Evolutionary conservation across 1,140 invertebrate genomes (phyloP).

Genomic region (Heliconius eleuchia): DNA sequence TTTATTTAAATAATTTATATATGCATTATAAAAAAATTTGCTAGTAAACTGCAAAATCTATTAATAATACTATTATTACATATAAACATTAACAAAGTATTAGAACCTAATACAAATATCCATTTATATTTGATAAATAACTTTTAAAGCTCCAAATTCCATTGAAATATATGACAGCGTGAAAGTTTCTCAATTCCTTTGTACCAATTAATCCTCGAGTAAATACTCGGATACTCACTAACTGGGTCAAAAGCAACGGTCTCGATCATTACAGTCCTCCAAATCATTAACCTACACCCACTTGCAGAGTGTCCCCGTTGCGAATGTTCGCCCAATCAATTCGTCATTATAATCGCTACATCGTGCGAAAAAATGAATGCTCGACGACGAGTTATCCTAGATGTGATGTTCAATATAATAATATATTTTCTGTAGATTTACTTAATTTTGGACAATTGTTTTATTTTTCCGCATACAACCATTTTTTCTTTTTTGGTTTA

Average conservation of each 20-base stretch:
- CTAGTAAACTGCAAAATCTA: not conserved
- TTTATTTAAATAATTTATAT: not conserved
- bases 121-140: slow-evolving; percentile 1
- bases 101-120: not conserved
- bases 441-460: not conserved
- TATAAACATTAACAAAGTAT: not conserved
- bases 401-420: not conserved
- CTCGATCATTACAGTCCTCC: slow-evolving; percentile 50
- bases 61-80: not conserved
- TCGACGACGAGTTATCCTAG: not conserved
- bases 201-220: slow-evolving; percentile 30
- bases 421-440: not conserved
- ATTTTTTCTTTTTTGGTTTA: no score
- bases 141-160: not conserved
- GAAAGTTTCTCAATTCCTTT: slow-evolving; percentile 10
- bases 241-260: slow-evolving; percentile 66
- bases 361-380: slow-evolving; percentile 52
- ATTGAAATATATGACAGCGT: not conserved
- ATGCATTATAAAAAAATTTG: not conserved
- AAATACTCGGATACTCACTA: slow-evolving; percentile 28
- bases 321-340: slow-evolving; percentile 66
- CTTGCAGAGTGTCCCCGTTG: slow-evolving; percentile 62
- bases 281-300: slow-evolving; percentile 69
- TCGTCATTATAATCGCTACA: slow-evolving; percentile 67
- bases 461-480: no score